A percentile compares a stretch with the other conserved stretches of the same genome.
These are phyloP conservation scores for Lithobates pipiens DNA, from an alignment of 2,797 vertebrate genomes.

Conservation along the genomic window DNA sequence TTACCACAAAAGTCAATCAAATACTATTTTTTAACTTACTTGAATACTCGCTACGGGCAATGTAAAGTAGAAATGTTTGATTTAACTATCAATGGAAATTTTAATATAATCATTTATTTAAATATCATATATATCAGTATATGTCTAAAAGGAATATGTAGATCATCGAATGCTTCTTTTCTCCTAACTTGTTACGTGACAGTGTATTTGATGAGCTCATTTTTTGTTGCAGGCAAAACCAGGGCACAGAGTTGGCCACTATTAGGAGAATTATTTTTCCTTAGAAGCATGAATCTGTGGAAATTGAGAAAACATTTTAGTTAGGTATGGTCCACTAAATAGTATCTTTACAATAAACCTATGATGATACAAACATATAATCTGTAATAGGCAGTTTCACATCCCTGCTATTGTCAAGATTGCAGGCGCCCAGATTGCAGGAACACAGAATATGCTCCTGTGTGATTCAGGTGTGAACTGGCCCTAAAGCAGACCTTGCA, in stretches of 20 bases:
- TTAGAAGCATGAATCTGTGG: background rate
- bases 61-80: background rate
- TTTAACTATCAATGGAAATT: background rate
- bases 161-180: background rate
- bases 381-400: too few relatives aligned
- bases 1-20: too few relatives aligned
- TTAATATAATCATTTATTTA: background rate
- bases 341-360: too few relatives aligned
- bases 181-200: background rate
- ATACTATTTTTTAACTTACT: too few relatives aligned
- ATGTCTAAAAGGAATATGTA: background rate
- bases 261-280: background rate
- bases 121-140: slow-evolving; percentile 13
- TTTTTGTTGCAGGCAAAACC: background rate
- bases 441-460: too few relatives aligned
- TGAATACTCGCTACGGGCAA: background rate
- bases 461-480: too few relatives aligned
- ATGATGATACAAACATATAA: too few relatives aligned
- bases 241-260: background rate
- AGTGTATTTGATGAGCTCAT: background rate
- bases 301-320: background rate
- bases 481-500: too few relatives aligned
- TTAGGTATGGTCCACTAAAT: background rate
- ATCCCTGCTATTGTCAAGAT: too few relatives aligned
- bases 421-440: too few relatives aligned